Conservation (phyloP, 2,113 vertebrate species). For the Grantiella picta region DNA sequence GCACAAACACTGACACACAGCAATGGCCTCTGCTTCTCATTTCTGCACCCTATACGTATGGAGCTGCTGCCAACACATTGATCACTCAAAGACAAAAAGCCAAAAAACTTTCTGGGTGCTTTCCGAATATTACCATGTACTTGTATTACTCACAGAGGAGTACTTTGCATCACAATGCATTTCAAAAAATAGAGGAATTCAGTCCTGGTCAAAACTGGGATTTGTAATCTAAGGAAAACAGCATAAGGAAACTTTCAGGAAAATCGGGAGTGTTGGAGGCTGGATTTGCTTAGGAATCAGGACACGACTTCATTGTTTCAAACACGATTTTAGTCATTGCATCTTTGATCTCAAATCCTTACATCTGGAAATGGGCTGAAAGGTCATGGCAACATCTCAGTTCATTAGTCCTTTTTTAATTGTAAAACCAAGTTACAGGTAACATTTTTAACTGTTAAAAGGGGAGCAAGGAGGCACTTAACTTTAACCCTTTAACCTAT, state of each 20-base stretch:
- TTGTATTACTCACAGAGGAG: background rate
- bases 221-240: background rate
- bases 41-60: background rate
- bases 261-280: background rate
- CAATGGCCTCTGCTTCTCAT: background rate
- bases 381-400: background rate
- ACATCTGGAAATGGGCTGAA: background rate
- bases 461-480: background rate
- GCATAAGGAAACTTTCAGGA: background rate
- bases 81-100: background rate
- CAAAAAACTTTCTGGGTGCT: background rate
- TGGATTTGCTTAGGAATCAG: background rate
- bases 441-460: background rate
- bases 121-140: background rate
- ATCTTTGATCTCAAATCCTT: background rate
- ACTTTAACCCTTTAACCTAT: background rate
- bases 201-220: background rate
- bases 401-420: background rate
- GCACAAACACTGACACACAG: background rate
- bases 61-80: background rate
- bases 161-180: background rate
- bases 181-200: background rate
- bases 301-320: background rate
- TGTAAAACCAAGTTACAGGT: background rate
- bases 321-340: background rate